Evolutionary conservation across 2,888 invertebrate species (phyloP).

Genomic region (Blastobasis adustella): DNA sequence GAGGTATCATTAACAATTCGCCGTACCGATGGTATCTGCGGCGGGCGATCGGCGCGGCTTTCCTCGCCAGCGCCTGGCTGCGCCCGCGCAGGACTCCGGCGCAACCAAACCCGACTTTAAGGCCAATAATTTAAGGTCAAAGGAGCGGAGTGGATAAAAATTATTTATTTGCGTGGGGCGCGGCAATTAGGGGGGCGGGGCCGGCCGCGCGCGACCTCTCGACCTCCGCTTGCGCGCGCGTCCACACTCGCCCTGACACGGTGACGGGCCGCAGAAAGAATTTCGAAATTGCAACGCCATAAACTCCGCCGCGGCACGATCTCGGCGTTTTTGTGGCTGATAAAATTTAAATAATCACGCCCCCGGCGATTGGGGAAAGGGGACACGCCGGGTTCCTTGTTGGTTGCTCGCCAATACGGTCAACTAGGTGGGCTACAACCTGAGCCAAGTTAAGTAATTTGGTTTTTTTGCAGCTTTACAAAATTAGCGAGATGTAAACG

Average conservation of each 20-base stretch:
- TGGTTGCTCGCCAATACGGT: too few species aligned
- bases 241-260: conserved; percentile 43
- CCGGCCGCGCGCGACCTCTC: conserved; percentile 65
- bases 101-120: conserved; percentile 46
- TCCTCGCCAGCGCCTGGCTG: conserved; percentile 28
- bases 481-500: too few species aligned
- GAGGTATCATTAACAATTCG: conserved; percentile 62
- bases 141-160: conserved; percentile 67
- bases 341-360: too few species aligned
- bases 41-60: conserved; percentile 37
- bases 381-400: too few species aligned
- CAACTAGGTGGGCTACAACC: too few species aligned
- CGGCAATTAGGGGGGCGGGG: conserved; percentile 72
- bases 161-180: conserved; percentile 73
- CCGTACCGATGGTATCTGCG: conserved; percentile 44
- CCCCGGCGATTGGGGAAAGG: too few species aligned
- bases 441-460: too few species aligned
- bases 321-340: too few species aligned
- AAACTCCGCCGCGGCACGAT: too few species aligned
- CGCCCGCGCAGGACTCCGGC: conserved; percentile 35
- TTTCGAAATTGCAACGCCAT: too few species aligned
- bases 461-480: too few species aligned
- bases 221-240: conserved; percentile 37
- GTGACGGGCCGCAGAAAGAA: too few species aligned
- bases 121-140: conserved; percentile 66